phyloP scores from a whole-genome alignment of 2,888 invertebrate species.

The Clusia tigrina region DNA sequence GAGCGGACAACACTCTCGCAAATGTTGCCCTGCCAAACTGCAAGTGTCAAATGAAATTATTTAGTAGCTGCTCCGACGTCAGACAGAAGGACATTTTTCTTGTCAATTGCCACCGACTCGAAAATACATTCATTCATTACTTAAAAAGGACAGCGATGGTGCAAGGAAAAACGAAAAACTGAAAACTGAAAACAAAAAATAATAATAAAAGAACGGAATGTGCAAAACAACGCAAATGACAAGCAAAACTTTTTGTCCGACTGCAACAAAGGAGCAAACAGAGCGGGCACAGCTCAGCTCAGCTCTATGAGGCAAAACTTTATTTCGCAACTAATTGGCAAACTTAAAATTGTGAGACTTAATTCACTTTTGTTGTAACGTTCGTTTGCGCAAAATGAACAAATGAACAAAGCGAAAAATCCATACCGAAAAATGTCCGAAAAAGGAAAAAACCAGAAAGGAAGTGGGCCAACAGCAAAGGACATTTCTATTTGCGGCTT shows the following conservation, averaged over 20 bases:
- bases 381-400: no score
- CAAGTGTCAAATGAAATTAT: slow-evolving; percentile 4
- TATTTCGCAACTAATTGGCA: slow-evolving; percentile 57
- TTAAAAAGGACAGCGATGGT: background rate
- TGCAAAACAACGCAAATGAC: background rate
- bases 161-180: background rate
- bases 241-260: background rate
- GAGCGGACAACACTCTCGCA: no score
- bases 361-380: slow-evolving; percentile 44
- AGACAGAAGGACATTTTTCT: background rate
- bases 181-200: slow-evolving; percentile 15
- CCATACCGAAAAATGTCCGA: background rate
- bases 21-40: background rate
- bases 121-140: slow-evolving; percentile 6
- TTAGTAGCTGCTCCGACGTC: background rate
- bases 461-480: slow-evolving; percentile 16
- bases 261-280: slow-evolving; percentile 14
- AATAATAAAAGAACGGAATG: slow-evolving; percentile 1
- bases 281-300: background rate
- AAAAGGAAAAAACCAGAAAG: slow-evolving; percentile 16
- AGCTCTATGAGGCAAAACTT: slow-evolving; percentile 40
- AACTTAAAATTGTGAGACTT: slow-evolving; percentile 58
- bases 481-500: slow-evolving; percentile 49
- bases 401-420: slow-evolving; percentile 1
- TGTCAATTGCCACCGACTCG: background rate